Evolutionary conservation across 2,797 vertebrate species (phyloP).

Genomic region (Poecilia picta): DNA sequence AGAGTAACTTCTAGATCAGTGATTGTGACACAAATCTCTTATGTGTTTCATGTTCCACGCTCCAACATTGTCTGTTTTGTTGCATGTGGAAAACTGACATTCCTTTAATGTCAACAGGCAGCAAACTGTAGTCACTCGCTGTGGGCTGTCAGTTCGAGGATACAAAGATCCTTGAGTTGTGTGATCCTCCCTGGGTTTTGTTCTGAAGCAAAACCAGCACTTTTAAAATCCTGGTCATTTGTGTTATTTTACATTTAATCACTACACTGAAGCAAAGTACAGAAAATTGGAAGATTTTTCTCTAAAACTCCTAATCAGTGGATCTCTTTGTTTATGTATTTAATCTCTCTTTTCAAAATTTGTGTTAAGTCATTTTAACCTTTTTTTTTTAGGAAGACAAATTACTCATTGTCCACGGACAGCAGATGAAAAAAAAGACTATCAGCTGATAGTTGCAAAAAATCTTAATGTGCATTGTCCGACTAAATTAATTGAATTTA

Average conservation of each 20-base stretch:
- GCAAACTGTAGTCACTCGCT: constrained; percentile 33
- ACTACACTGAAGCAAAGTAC: constrained; percentile 6
- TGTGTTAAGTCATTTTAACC: too few species aligned
- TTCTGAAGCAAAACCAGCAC: constrained; percentile 20
- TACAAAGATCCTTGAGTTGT: constrained; percentile 21
- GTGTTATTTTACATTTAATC: background rate
- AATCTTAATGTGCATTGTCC: too few species aligned
- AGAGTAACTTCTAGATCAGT: background rate
- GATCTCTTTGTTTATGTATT: background rate
- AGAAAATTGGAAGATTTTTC: background rate
- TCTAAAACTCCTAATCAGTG: background rate
- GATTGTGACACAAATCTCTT: background rate
- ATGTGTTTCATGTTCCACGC: background rate
- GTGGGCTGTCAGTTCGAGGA: constrained; percentile 45
- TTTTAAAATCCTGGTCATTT: constrained; percentile 1
- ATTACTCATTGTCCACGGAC: too few species aligned
- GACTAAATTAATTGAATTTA: background rate
- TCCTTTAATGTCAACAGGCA: constrained; percentile 35
- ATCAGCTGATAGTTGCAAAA: too few species aligned
- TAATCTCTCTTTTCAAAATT: background rate
- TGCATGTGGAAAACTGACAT: constrained; percentile 20
- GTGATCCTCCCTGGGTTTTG: constrained; percentile 24
- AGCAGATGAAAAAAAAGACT: too few species aligned
- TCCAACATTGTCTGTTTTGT: background rate
- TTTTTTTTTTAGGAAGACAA: too few species aligned